phyloP scores from a whole-genome alignment of 2,888 invertebrate genomes.

The Drosophila ustulata region DNA sequence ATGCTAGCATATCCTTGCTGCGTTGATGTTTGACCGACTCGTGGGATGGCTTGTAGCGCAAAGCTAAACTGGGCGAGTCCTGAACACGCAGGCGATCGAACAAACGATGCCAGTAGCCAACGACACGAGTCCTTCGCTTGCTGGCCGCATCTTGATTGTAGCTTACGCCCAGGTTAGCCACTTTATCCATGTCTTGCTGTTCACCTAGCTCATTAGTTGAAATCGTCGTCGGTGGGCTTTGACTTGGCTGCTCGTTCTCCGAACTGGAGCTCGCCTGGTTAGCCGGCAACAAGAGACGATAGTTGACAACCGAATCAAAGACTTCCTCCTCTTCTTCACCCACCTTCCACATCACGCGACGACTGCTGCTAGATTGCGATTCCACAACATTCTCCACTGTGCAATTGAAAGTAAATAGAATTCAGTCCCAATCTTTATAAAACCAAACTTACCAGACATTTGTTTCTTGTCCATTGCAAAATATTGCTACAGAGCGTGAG shows the following conservation, averaged over 20 bases:
- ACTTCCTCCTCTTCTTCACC: constrained; percentile 57
- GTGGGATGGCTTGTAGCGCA: constrained; percentile 70
- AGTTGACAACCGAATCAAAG: constrained; percentile 65
- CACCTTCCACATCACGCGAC: constrained; percentile 63
- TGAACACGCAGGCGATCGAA: constrained; percentile 36
- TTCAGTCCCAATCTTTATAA: not conserved
- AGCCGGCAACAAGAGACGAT: constrained; percentile 28
- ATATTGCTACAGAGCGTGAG: constrained; percentile 11
- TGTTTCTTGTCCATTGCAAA: constrained; percentile 54
- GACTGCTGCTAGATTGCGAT: constrained; percentile 57
- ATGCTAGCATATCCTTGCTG: constrained; percentile 35
- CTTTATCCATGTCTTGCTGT: not conserved
- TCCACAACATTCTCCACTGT: constrained; percentile 46
- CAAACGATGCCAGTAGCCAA: constrained; percentile 51
- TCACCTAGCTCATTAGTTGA: not conserved
- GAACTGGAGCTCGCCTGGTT: constrained; percentile 9
- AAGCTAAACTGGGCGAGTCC: constrained; percentile 42
- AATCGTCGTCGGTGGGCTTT: constrained; percentile 1
- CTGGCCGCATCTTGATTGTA: constrained; percentile 23
- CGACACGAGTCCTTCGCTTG: constrained; percentile 24
- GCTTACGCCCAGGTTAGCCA: constrained; percentile 25
- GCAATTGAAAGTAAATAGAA: not conserved
- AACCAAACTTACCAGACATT: constrained; percentile 52
- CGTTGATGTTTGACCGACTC: constrained; percentile 57
- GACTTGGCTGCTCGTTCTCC: constrained; percentile 3